Evolutionary conservation across 1,140 invertebrate species (phyloP), one percentile per base, ranked within the genome.

Genomic region (Drosophila sulfurigaster): DNA sequence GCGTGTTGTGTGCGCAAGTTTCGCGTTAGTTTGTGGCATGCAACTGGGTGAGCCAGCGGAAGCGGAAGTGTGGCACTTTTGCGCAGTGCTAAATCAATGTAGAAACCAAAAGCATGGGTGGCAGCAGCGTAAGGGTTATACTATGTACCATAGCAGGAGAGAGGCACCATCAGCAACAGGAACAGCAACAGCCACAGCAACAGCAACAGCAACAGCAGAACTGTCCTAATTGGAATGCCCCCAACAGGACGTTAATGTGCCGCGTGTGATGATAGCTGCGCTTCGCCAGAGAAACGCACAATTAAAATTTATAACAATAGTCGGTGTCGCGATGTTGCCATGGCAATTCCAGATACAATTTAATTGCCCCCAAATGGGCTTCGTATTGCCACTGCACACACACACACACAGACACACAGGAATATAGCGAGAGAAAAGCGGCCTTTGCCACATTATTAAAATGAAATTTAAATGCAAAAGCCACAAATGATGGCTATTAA

Each of bases 271-370:
- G 82, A 64, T 71, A 56, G 35, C 67, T n/a, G 28, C n/a, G 20
- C 6, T 11, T 10, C 62, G 45, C 38, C 49, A 64, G 41, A 56
- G 13, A 54, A 46, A 35, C n/a, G 58, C 41, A 59, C 83, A 88
- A 89, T 88, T 88, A 78, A 89, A 88, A 89, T 88, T 82, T 89
- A 88, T 88, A 78, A 89, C 83, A 83, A 80, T 78, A 45, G 83
- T 69, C 75, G 66, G 51, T 8, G 60, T 49, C 60, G 45, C 41
- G 13, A 64, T 49, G 74, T 54, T 54, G 78, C 52, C 69, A 63
- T 76, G 64, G 70, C 83, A 83, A 81, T 89, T 67, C 60, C 80
- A 78, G 83, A 87, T 73, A 89, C 67, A 78, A 83, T 88, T 81
- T 88, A 81, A 88, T 88, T 89, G 85, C 83, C 65, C 63, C 76